phyloP scores from a whole-genome alignment of 2,797 vertebrate genomes.

The Amphiprion clarkii region DNA sequence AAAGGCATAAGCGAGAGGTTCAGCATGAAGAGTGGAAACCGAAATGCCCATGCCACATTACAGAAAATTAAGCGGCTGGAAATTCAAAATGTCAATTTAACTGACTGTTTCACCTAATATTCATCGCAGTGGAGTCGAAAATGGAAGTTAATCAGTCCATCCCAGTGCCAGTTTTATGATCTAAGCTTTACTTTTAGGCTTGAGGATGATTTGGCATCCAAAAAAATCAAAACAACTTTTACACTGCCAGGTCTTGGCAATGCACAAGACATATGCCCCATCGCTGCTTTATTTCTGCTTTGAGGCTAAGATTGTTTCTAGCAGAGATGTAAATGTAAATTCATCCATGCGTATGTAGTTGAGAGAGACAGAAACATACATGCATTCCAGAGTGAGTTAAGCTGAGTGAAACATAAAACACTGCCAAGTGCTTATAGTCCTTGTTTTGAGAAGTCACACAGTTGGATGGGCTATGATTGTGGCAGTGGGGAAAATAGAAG shows the following conservation, averaged over 20 bases:
- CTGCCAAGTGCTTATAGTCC: constrained; percentile 42
- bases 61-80: constrained; percentile 36
- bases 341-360: neutral
- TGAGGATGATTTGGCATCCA: constrained; percentile 37
- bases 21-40: constrained; percentile 22
- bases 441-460: constrained; percentile 57
- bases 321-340: constrained; percentile 20
- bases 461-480: constrained; percentile 42
- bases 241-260: constrained; percentile 50
- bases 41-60: constrained; percentile 26
- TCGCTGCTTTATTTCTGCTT: constrained; percentile 30
- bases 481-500: constrained; percentile 38
- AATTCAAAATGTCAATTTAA: constrained; percentile 51
- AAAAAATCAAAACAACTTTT: constrained; percentile 30
- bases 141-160: constrained; percentile 51
- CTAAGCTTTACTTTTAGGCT: constrained; percentile 37
- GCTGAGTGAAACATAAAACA: constrained; percentile 50
- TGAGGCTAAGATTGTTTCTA: constrained; percentile 1
- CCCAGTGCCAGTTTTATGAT: constrained; percentile 38
- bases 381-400: constrained; percentile 11
- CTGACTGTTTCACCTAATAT: constrained; percentile 57
- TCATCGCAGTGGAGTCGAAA: constrained; percentile 31
- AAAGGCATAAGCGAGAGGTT: constrained; percentile 16
- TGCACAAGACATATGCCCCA: constrained; percentile 10
- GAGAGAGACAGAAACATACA: neutral